Evolutionary conservation across 2,113 vertebrate genomes (phyloP).

Genomic region (Mastomys coucha): DNA sequence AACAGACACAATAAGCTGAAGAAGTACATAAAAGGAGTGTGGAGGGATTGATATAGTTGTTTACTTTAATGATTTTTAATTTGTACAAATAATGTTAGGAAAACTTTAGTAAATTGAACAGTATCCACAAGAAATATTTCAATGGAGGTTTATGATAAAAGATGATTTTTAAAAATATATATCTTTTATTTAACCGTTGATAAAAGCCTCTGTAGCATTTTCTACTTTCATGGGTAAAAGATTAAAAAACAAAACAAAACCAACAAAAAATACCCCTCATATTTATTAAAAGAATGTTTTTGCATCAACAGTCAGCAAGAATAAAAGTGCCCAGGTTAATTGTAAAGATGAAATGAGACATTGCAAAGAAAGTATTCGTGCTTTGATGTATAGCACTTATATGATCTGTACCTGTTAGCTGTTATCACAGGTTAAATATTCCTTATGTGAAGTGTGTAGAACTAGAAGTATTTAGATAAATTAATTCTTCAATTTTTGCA

Average conservation of each 20-base stretch:
- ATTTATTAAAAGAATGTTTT: constrained; percentile 13
- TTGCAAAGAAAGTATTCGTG: background rate
- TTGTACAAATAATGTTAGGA: constrained; percentile 43
- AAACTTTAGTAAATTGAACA: constrained; percentile 45
- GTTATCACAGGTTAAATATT: background rate
- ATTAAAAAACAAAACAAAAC: background rate
- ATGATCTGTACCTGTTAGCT: constrained; percentile 17
- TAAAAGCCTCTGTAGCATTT: background rate
- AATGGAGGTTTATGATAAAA: constrained; percentile 53
- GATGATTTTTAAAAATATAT: constrained; percentile 24
- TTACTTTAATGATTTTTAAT: constrained; percentile 63
- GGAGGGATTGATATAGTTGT: constrained; percentile 3
- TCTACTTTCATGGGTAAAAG: background rate
- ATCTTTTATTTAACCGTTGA: background rate
- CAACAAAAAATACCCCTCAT: too few species aligned
- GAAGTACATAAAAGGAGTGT: constrained; percentile 11
- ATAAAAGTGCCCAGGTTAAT: constrained; percentile 4
- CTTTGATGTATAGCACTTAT: background rate
- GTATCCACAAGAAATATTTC: constrained; percentile 7
- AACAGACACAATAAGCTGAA: constrained; percentile 12
- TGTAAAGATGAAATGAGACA: constrained; percentile 34
- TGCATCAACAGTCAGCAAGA: constrained; percentile 28
- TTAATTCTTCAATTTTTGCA: background rate
- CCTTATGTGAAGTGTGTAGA: background rate
- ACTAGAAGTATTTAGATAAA: background rate